These are phyloP conservation scores for Leuciscus idus DNA, from an alignment of 2,113 vertebrate species.

Conservation along the genomic window DNA sequence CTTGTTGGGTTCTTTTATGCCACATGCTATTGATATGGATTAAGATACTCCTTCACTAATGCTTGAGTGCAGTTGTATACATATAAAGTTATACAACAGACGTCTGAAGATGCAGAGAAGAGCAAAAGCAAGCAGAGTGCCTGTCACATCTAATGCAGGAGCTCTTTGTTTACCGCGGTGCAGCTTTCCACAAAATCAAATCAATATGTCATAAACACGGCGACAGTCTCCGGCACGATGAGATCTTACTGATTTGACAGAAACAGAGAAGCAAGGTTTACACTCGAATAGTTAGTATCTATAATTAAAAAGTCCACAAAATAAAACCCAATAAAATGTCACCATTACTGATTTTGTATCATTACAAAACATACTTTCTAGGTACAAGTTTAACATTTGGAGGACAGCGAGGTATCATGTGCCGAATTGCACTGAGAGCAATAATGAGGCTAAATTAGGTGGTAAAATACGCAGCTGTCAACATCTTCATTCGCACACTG, in stretches of 20 bases:
- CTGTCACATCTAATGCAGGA: slow-evolving; percentile 16
- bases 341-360: background rate
- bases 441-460: slow-evolving; percentile 34
- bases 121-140: background rate
- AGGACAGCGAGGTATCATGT: background rate
- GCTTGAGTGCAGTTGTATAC: background rate
- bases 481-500: slow-evolving; percentile 10
- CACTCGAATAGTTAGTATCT: background rate
- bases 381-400: background rate
- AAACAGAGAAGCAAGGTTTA: slow-evolving; percentile 3
- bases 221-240: slow-evolving; percentile 14
- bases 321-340: background rate
- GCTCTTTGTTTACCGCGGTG: slow-evolving; percentile 22
- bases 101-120: slow-evolving; percentile 17
- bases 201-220: slow-evolving; percentile 39
- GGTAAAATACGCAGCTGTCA: slow-evolving; percentile 23
- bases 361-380: background rate
- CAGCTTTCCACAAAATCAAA: slow-evolving; percentile 35
- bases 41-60: slow-evolving; percentile 11
- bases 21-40: slow-evolving; percentile 15
- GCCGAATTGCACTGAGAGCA: background rate
- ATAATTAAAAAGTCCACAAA: background rate
- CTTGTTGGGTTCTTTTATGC: background rate
- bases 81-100: background rate
- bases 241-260: slow-evolving; percentile 18